These are phyloP conservation scores for Drosophila persimilis DNA, from an alignment of 1,140 invertebrate genomes.

Conservation along the genomic window DNA sequence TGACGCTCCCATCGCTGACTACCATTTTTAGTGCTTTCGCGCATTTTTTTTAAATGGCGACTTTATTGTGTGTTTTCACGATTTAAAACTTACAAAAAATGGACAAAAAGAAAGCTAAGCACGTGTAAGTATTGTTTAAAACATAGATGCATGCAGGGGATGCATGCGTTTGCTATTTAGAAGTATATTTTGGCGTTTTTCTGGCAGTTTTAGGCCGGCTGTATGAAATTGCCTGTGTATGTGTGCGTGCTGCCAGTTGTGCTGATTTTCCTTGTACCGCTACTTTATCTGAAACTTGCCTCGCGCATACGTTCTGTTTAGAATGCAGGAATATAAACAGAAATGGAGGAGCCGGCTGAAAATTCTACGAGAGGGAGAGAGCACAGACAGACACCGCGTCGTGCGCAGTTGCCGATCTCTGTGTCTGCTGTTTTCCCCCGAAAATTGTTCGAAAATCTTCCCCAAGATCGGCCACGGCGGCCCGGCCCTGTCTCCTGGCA, in stretches of 20 bases:
- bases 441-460: conserved; percentile 16
- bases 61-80: neutral
- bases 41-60: neutral
- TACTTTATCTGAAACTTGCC: conserved; percentile 21
- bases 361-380: neutral
- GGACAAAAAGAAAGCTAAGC: too few species aligned
- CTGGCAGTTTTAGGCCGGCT: too few species aligned
- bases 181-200: neutral
- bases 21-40: too few species aligned
- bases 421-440: conserved; percentile 3
- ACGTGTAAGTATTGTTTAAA: too few species aligned
- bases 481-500: conserved; percentile 43
- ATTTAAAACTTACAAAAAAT: too few species aligned
- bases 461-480: conserved; percentile 37
- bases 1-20: too few species aligned
- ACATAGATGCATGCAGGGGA: too few species aligned
- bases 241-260: neutral
- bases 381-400: conserved; percentile 30
- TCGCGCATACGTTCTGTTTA: conserved; percentile 47
- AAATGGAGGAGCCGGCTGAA: conserved; percentile 30
- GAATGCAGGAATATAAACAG: conserved; percentile 67
- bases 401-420: conserved; percentile 15
- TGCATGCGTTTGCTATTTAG: neutral
- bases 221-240: neutral
- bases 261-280: neutral